Evolutionary conservation across 2,888 invertebrate genomes (phyloP), one percentile per base, ranked within the genome.

Genomic region (Mechanitis messenoides): DNA sequence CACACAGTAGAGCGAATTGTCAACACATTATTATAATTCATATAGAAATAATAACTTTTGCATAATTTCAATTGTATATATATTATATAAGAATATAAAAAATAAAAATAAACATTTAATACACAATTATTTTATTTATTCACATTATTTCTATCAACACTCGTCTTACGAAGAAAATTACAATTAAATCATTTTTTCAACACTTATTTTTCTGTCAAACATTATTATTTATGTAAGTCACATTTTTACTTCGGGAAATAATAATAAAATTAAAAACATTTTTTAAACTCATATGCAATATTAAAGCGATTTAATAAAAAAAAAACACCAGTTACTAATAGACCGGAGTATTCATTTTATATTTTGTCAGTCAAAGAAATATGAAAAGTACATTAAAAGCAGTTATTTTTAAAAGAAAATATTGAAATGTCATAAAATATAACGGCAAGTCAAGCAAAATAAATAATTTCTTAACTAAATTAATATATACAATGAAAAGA

Each of bases 361-460:
- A 20, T n/a, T 20, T 20, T 20, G n/a, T 47, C 20, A 20, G n/a
- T 20, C 28, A 47, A 6, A 3, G 3, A 47, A 47, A 47, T 20
- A 20, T 20, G 20, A 47, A 20, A 20, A 5, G n/a, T 47, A 20
- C 47, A 5, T 28, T n/a, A 47, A 47, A 47, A 47, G 47, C 47
- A 12, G 20, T 46, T n/a, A 46, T 46, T 20, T 28, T 47, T 47
- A 6, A 50, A 31, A n/a, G 11, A 31, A 31, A 31, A 31, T 50
- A 31, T 31, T 31, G 50, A 31, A 28, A 50, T 31, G 31, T 47
- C 20, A 7, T 9, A 31, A 50, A 7, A 31, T 31, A 6, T 31
- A 50, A 31, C 50, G 73, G 71, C 72, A 73, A 73, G 73, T 71
- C 60, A 64, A 71, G 73, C 60, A 60, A 61, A 65, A 62, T 58